These are phyloP conservation scores for Platorchestia sp. DNA, from an alignment of 1,140 invertebrate genomes.

Conservation along the genomic window DNA sequence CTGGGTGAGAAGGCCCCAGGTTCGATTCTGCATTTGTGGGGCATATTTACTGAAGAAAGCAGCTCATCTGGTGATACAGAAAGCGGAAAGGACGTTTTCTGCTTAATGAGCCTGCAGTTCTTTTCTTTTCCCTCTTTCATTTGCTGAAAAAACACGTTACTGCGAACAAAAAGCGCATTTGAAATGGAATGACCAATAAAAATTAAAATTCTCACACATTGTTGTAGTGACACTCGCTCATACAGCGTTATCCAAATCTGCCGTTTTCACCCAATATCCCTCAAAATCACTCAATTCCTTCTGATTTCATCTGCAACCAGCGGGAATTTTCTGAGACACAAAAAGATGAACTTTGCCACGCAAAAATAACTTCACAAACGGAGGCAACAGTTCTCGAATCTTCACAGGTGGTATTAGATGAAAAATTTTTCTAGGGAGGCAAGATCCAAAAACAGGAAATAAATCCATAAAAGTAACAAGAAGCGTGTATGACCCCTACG, in stretches of 20 bases:
- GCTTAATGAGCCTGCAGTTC: too few relatives aligned
- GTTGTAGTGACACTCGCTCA: background rate
- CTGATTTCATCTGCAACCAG: background rate
- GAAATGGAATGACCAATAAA: too few relatives aligned
- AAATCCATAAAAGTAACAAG: background rate
- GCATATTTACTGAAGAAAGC: too few relatives aligned
- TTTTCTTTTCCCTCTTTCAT: too few relatives aligned
- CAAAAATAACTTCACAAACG: background rate
- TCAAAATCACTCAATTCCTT: background rate
- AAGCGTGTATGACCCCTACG: too few relatives aligned
- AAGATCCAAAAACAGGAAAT: background rate
- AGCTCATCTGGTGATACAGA: too few relatives aligned
- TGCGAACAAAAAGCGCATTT: too few relatives aligned
- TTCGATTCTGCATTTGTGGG: too few relatives aligned
- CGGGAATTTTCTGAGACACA: background rate
- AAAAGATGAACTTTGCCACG: background rate
- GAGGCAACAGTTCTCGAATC: background rate
- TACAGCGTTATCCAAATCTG: background rate
- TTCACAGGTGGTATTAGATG: background rate
- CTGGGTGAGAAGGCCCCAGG: too few relatives aligned
- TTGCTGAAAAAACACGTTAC: too few relatives aligned
- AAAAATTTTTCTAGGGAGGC: background rate
- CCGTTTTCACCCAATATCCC: background rate
- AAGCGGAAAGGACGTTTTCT: too few relatives aligned
- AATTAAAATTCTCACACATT: too few relatives aligned